Base-by-base conservation (phyloP, 2,113 vertebrate species). In the Gorsachius goisagi region DNA sequence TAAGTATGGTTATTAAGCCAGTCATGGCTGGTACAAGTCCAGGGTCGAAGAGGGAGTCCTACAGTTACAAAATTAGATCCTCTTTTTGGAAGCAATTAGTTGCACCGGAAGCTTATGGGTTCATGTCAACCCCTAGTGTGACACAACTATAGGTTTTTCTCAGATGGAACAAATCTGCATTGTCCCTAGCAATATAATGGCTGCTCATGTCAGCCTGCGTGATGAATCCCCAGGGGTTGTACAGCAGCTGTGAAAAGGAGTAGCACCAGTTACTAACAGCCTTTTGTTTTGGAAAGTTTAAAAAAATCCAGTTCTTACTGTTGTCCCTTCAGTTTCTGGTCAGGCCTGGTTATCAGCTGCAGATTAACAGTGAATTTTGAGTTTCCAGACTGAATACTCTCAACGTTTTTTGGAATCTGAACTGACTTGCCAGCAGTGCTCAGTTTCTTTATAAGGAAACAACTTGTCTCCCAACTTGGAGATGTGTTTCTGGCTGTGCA, bases 391-490 rank as follows among this genome's bases (percentile, higher is more conserved):
- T 50, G 83, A 96, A 84, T 96, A 63, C 44, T 87, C 67, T 41
- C 6, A 71, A 50, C 19, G 3, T 73, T 95, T 95, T 93, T 95
- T 95, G 87, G 97, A 92, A 91, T 91, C 77, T 95, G 66, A 95
- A 88, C 28, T 85, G 82, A 66, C 49, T 91, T 92, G 73, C 62
- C 87, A 89, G 93, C 85, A 73, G 28, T 20, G n/a, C 53, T 77
- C 7, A 50, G 64, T 83, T 96, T 71, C 89, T 95, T 97, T 95
- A 92, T 96, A 97, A 97, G 86, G 95, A 88, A 95, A 83, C 50
- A 66, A 3, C 62, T 94, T 69, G 62, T 85, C 50, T 95, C 50
- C 74, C 5, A 2, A 12, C 62, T 82, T 27, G 35, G 45, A 94
- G 87, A 58, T 13, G 0, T 39, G 28, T 91, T 95, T 89, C 83